phyloP scores from a whole-genome alignment of 2,113 vertebrate species.

The Lepisosteus oculatus region DNA sequence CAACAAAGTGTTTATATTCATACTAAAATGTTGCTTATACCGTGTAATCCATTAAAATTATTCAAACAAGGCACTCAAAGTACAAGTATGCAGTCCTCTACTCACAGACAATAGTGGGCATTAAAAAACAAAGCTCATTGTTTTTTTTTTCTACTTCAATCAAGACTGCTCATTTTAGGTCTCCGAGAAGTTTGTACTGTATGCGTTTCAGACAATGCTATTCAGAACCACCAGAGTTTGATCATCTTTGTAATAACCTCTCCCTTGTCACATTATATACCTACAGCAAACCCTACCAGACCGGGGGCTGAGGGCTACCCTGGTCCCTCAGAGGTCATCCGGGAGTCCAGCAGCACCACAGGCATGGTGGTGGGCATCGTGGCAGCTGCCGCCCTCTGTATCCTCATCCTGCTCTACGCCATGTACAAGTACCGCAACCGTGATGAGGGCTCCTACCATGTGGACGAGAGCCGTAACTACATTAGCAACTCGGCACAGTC shows the following conservation, averaged over 20 bases:
- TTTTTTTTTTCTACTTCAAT: too few relatives aligned
- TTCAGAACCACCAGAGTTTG: not conserved
- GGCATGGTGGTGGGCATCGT: slow-evolving; percentile 98
- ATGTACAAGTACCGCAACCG: slow-evolving; percentile 99
- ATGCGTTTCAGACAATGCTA: not conserved
- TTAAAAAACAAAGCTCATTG: too few relatives aligned
- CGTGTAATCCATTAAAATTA: too few relatives aligned
- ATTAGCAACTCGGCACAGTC: slow-evolving; percentile 99
- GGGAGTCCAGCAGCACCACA: slow-evolving; percentile 94
- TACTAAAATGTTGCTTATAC: not conserved
- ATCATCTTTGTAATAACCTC: slow-evolving; percentile 33
- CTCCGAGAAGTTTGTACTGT: too few relatives aligned
- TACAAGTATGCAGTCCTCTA: too few relatives aligned
- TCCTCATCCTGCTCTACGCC: slow-evolving; percentile 97
- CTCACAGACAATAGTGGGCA: too few relatives aligned
- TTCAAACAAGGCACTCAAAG: too few relatives aligned
- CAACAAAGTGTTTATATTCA: not conserved
- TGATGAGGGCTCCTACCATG: slow-evolving; percentile 95
- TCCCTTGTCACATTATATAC: slow-evolving; percentile 46
- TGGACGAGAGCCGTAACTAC: slow-evolving; percentile 98
- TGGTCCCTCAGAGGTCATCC: slow-evolving; percentile 83
- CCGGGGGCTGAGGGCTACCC: slow-evolving; percentile 78
- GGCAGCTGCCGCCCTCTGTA: slow-evolving; percentile 90
- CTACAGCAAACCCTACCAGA: slow-evolving; percentile 88
- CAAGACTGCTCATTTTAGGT: too few relatives aligned